Percentiles rank a stretch among this genome's conserved stretches.
phyloP scores from a whole-genome alignment of 1,140 invertebrate species.

The Heliconius eleuchia region DNA sequence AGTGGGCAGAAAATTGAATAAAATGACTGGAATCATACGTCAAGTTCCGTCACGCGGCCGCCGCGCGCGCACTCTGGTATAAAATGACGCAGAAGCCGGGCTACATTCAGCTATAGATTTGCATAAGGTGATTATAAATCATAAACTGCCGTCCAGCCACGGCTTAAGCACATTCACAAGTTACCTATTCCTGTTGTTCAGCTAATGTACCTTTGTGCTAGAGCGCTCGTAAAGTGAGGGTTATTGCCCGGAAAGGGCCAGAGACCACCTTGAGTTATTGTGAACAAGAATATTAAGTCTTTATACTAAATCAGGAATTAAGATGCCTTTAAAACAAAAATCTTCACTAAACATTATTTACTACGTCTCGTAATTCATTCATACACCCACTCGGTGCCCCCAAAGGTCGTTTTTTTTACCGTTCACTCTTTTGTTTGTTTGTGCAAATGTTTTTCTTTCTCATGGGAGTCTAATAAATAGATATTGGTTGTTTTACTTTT shows the following conservation, averaged over 20 bases:
- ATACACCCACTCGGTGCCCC: conserved; percentile 17
- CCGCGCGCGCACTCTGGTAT: conserved; percentile 30
- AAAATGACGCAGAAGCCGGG: conserved; percentile 31
- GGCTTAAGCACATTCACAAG: conserved; percentile 48
- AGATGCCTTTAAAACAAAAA: not conserved
- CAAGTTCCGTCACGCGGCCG: conserved; percentile 41
- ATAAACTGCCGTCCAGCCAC: conserved; percentile 50
- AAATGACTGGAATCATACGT: conserved; percentile 49
- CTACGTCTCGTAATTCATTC: conserved; percentile 20
- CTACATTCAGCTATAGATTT: conserved; percentile 62
- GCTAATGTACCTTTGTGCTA: conserved; percentile 66
- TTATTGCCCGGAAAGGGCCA: conserved; percentile 48
- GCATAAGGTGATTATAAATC: conserved; percentile 69
- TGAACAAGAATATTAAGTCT: conserved; percentile 8
- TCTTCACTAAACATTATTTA: conserved; percentile 9
- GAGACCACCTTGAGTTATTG: conserved; percentile 36
- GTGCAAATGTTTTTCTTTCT: conserved; percentile 27
- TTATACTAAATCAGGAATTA: conserved; percentile 3
- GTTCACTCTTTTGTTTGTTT: conserved; percentile 22
- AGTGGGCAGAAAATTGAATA: conserved; percentile 58
- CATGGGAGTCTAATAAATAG: conserved; percentile 7
- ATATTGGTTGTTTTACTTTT: not conserved
- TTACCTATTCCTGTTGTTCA: conserved; percentile 64
- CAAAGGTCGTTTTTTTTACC: conserved; percentile 26
- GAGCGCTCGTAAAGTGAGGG: conserved; percentile 55